Percentiles rank a stretch among this genome's conserved stretches.
phyloP scores from a whole-genome alignment of 2,888 invertebrate species.

The Phymatocera aterrima region DNA sequence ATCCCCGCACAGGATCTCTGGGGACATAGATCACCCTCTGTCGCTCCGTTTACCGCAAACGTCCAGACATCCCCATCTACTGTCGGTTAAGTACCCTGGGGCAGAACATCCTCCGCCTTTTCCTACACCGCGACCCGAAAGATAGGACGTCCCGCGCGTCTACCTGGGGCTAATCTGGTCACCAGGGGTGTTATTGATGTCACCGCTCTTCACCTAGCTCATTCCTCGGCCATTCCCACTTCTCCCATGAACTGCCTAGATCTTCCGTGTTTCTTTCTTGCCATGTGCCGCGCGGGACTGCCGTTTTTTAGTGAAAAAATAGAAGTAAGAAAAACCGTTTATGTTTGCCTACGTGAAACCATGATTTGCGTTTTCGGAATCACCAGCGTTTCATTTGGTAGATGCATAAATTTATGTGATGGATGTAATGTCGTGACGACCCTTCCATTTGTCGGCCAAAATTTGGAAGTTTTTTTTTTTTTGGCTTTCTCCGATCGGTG shows the following conservation, averaged over 20 bases:
- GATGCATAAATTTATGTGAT: no score
- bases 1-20: constrained; percentile 55
- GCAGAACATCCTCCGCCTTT: constrained; percentile 51
- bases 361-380: no score
- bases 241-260: no score
- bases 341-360: no score
- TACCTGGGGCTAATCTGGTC: constrained; percentile 46
- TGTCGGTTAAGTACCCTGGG: constrained; percentile 69
- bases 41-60: constrained; percentile 74
- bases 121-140: constrained; percentile 52
- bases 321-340: no score
- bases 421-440: no score
- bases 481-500: no score
- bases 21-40: constrained; percentile 72
- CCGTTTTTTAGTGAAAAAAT: no score
- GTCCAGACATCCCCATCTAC: constrained; percentile 71
- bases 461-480: no score
- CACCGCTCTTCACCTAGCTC: constrained; percentile 55
- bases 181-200: constrained; percentile 62
- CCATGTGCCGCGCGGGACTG: not conserved
- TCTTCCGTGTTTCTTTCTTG: not conserved
- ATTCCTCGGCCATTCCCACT: constrained; percentile 19
- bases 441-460: no score
- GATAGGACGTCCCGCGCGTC: constrained; percentile 50
- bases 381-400: no score